Conservation (phyloP, 2,113 vertebrate genomes). For the Arizona elegans region DNA sequence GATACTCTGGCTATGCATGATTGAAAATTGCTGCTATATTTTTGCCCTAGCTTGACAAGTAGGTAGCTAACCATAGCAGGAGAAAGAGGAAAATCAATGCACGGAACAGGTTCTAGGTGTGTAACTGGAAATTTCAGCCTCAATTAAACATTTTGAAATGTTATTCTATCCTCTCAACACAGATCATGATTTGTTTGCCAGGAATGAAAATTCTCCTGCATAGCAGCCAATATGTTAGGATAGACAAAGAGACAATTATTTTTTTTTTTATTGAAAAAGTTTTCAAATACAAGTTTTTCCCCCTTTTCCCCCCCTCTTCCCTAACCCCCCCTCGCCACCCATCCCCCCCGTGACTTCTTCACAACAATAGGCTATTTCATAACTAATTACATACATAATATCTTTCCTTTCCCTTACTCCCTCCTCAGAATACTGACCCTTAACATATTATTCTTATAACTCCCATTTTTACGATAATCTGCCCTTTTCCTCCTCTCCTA, state of each 20-base stretch:
- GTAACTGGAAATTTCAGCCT: background rate
- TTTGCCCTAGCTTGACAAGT: accelerated
- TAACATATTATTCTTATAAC: too few species aligned
- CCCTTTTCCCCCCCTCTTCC: too few species aligned
- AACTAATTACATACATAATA: too few species aligned
- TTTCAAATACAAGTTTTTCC: too few species aligned
- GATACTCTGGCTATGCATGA: background rate
- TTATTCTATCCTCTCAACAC: background rate
- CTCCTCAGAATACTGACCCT: too few species aligned
- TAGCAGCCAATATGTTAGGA: background rate
- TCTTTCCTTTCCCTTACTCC: too few species aligned
- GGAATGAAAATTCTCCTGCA: background rate
- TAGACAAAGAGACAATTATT: background rate
- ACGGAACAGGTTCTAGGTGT: background rate
- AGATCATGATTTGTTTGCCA: background rate
- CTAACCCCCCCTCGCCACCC: too few species aligned
- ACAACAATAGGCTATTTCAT: too few species aligned
- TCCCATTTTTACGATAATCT: too few species aligned
- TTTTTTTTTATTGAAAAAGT: too few species aligned
- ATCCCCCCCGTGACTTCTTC: too few species aligned
- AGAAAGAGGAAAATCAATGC: background rate
- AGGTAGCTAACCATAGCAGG: accelerated
- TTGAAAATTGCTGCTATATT: background rate
- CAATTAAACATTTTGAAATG: background rate
- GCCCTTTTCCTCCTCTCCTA: too few species aligned